A percentile compares a stretch with the other conserved stretches of the same genome.
These are phyloP conservation scores for Scaptomyza polygonia DNA, from an alignment of 2,888 invertebrate genomes.

Conservation along the genomic window DNA sequence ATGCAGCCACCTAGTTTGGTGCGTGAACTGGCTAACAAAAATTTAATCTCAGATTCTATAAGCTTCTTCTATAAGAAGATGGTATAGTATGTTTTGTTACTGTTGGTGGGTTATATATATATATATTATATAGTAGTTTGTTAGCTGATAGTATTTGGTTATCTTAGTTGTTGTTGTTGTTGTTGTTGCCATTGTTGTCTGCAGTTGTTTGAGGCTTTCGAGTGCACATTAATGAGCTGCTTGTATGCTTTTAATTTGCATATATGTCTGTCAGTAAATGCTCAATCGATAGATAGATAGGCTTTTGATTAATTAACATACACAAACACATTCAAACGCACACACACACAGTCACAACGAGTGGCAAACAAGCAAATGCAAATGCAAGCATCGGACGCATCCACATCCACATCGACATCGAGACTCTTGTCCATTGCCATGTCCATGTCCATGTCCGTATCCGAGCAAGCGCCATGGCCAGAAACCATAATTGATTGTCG, in stretches of 20 bases:
- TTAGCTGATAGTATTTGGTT: slow-evolving; percentile 9
- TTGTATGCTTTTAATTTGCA: slow-evolving; percentile 76
- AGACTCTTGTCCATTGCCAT: no score
- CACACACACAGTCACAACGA: slow-evolving; percentile 9
- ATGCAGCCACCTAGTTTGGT: not conserved
- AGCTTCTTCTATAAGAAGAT: no score
- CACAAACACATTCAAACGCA: slow-evolving; percentile 33
- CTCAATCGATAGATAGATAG: slow-evolving; percentile 74
- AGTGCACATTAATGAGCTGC: slow-evolving; percentile 72
- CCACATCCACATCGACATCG: slow-evolving; percentile 5
- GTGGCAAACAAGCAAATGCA: slow-evolving; percentile 15
- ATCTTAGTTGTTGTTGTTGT: slow-evolving; percentile 4
- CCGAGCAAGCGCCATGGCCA: slow-evolving; percentile 56
- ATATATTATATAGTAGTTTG: no score
- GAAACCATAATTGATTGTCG: slow-evolving; percentile 79
- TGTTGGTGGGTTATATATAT: no score
- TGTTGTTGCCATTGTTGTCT: slow-evolving; percentile 14
- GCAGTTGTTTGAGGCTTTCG: slow-evolving; percentile 44
- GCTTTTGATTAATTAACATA: slow-evolving; percentile 76
- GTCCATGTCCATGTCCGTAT: slow-evolving; percentile 7
- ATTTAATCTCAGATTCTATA: no score
- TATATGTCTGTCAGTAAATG: slow-evolving; percentile 72
- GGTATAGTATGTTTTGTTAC: no score
- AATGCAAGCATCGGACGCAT: slow-evolving; percentile 13
- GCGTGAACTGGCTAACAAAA: not conserved